These are phyloP conservation scores for Strix uralensis DNA, from an alignment of 2,113 vertebrate genomes.

Conservation along the genomic window DNA sequence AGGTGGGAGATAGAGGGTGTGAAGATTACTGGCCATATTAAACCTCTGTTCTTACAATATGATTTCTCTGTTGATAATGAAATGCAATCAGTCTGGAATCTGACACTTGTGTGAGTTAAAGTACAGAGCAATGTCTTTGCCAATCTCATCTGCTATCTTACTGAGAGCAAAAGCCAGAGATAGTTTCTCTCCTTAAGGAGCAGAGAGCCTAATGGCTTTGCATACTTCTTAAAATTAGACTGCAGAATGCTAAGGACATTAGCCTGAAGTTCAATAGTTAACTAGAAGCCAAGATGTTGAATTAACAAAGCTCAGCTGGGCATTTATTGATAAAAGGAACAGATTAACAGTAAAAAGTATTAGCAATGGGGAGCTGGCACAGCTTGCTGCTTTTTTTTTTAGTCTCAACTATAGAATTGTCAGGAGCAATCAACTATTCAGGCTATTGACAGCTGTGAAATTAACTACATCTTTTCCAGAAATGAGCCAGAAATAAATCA, in stretches of 20 bases:
- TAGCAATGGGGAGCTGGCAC: not conserved
- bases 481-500: constrained; percentile 12
- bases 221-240: constrained; percentile 14
- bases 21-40: not conserved
- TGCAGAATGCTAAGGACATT: not conserved
- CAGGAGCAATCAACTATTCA: not conserved
- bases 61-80: not conserved
- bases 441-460: not conserved
- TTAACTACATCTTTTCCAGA: constrained; percentile 2
- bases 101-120: not conserved
- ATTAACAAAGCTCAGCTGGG: not conserved
- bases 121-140: not conserved
- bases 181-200: not conserved
- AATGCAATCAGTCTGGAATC: not conserved
- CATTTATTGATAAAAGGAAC: constrained; percentile 10
- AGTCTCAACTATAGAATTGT: not conserved
- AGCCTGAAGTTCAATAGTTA: constrained; percentile 8
- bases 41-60: not conserved
- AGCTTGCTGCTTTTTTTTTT: not conserved
- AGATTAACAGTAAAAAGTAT: constrained; percentile 4
- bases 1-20: not conserved
- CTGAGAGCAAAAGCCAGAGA: not conserved
- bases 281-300: not conserved
- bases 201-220: not conserved
- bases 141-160: not conserved